phyloP scores from a whole-genome alignment of 2,797 vertebrate genomes.

The Galagoides demidoff region DNA sequence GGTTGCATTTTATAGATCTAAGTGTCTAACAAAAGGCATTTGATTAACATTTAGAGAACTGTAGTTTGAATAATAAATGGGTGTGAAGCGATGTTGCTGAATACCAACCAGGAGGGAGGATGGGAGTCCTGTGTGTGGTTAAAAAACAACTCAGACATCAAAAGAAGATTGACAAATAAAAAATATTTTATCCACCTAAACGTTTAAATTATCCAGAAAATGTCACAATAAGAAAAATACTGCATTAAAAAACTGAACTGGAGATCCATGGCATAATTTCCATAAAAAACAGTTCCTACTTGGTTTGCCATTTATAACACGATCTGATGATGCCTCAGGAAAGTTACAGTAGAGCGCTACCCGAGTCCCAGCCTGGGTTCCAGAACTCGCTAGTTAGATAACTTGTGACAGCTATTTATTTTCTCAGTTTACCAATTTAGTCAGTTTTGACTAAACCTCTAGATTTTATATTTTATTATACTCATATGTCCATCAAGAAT shows the following conservation, averaged over 20 bases:
- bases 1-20: not conserved
- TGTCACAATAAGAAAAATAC: not conserved
- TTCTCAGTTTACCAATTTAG: not conserved
- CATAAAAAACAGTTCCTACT: not conserved
- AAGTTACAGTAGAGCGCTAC: not conserved
- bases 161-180: not conserved
- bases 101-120: not conserved
- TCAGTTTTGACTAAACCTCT: not conserved
- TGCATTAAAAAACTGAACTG: not conserved
- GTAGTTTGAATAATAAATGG: constrained; percentile 13
- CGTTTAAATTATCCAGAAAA: not conserved
- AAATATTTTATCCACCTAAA: not conserved
- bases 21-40: not conserved
- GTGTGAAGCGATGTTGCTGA: not conserved
- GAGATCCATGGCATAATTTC: not conserved
- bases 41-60: constrained; percentile 27
- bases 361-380: not conserved
- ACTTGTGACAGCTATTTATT: not conserved
- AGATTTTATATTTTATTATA: not conserved
- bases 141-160: not conserved
- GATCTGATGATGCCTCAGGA: not conserved
- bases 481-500: not conserved
- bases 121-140: not conserved
- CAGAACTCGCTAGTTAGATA: not conserved
- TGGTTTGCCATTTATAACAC: not conserved